phyloP scores from a whole-genome alignment of 2,113 vertebrate genomes.

The Gallinago jamesoni region DNA sequence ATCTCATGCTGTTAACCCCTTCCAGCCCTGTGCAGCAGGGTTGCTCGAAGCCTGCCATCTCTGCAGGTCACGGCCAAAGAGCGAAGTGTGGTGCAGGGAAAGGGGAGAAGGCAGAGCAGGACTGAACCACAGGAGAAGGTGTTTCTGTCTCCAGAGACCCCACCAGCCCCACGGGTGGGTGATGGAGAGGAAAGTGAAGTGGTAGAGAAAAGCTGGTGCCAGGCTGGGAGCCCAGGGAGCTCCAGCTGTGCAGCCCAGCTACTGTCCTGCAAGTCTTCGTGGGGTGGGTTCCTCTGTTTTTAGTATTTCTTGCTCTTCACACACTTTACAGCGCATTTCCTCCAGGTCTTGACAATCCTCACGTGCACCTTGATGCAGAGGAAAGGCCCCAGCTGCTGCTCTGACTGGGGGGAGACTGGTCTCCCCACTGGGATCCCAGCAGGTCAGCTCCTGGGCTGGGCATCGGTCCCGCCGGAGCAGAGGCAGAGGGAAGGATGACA shows the following conservation, averaged over 20 bases:
- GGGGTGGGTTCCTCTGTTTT: rapidly evolving
- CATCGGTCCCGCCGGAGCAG: neutral
- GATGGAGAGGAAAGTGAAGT: neutral
- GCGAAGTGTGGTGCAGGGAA: rapidly evolving
- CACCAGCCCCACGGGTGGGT: rapidly evolving
- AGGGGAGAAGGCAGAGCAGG: neutral
- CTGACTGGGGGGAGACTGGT: too few relatives aligned
- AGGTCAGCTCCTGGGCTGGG: neutral
- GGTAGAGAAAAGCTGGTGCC: neutral
- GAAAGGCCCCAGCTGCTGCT: neutral
- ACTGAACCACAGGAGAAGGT: neutral
- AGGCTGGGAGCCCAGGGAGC: neutral
- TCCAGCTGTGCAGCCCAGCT: neutral
- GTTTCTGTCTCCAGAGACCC: neutral
- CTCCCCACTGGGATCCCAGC: rapidly evolving
- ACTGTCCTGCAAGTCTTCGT: neutral
- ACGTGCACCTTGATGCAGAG: neutral
- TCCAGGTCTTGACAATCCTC: neutral
- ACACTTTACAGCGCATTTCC: rapidly evolving
- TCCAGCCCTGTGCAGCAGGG: neutral
- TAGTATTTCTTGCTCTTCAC: neutral
- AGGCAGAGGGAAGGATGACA: neutral
- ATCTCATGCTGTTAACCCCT: constrained; percentile 20
- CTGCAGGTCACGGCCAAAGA: neutral
- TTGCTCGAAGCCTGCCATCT: neutral